These are phyloP conservation scores for Spea hammondii DNA, from an alignment of 2,797 vertebrate genomes.

Conservation along the genomic window DNA sequence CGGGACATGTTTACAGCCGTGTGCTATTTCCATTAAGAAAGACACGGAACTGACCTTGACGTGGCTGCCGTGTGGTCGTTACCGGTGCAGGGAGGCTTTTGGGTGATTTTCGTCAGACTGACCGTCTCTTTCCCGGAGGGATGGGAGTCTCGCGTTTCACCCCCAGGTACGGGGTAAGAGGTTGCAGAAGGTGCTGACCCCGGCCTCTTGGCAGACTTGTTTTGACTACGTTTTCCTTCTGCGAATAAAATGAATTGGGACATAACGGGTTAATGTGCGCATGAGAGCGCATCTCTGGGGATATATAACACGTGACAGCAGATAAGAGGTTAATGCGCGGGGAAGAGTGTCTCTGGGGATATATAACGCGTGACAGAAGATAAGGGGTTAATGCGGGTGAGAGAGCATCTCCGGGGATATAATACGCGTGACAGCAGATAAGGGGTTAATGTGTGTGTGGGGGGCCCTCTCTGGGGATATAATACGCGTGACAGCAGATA, in stretches of 20 bases:
- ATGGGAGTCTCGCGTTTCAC: slow-evolving; percentile 36
- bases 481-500: not conserved
- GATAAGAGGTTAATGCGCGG: not conserved
- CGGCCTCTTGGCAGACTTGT: not conserved
- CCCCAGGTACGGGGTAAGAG: slow-evolving; percentile 1
- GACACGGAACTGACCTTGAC: slow-evolving; percentile 7
- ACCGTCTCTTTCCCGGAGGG: slow-evolving; percentile 16
- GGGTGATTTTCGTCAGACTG: slow-evolving; percentile 26
- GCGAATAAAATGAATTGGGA: not conserved
- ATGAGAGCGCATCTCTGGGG: too few relatives aligned
- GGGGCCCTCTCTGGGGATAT: not conserved
- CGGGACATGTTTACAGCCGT: too few relatives aligned
- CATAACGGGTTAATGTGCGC: not conserved
- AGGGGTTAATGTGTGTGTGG: not conserved
- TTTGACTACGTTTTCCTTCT: not conserved
- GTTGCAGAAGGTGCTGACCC: not conserved
- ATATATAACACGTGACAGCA: not conserved
- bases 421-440: not conserved
- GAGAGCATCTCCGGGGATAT: not conserved
- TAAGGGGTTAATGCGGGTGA: not conserved
- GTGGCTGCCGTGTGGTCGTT: not conserved
- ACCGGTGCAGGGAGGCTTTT: not conserved
- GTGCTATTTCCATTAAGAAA: too few relatives aligned
- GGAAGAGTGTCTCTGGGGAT: not conserved
- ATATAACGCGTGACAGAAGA: not conserved